A percentile compares a stretch with the other conserved stretches of the same genome.
Conservation (phyloP, 2,888 invertebrate species). For the Rhogogaster chlorosoma region DNA sequence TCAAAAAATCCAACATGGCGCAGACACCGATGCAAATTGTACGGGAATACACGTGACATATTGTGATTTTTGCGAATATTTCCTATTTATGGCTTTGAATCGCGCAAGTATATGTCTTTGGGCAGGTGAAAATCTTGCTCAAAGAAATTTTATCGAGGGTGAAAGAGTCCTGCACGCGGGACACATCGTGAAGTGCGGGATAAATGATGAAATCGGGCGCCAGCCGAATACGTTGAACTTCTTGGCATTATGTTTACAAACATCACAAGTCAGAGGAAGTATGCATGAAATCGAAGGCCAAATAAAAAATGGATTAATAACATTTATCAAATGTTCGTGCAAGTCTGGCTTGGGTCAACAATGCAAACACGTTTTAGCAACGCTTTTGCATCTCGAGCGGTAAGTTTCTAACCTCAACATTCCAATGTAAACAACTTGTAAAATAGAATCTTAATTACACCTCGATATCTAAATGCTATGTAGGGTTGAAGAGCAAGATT, state of each 20-base stretch:
- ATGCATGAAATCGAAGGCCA: neutral
- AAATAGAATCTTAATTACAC: conserved; percentile 12
- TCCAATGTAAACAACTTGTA: conserved; percentile 22
- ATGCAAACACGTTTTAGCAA: conserved; percentile 58
- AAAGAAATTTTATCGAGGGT: too few species aligned
- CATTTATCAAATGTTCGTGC: neutral
- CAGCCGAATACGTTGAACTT: neutral
- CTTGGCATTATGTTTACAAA: neutral
- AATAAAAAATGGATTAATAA: neutral
- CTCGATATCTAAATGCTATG: conserved; percentile 20
- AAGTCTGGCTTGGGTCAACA: conserved; percentile 54
- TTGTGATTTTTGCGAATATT: too few species aligned
- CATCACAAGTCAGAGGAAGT: neutral
- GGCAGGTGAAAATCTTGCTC: too few species aligned
- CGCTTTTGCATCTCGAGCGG: conserved; percentile 54
- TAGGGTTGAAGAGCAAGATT: conserved; percentile 37
- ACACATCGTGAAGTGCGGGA: conserved; percentile 5
- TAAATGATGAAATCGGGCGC: neutral
- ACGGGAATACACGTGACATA: too few species aligned
- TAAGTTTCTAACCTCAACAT: conserved; percentile 54
- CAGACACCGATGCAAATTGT: too few species aligned
- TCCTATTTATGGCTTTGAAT: too few species aligned
- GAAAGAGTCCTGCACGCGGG: too few species aligned
- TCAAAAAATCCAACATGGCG: too few species aligned
- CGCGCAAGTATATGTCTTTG: too few species aligned